Evolutionary conservation across 2,113 vertebrate genomes (phyloP).

Genomic region (Sander lucioperca): DNA sequence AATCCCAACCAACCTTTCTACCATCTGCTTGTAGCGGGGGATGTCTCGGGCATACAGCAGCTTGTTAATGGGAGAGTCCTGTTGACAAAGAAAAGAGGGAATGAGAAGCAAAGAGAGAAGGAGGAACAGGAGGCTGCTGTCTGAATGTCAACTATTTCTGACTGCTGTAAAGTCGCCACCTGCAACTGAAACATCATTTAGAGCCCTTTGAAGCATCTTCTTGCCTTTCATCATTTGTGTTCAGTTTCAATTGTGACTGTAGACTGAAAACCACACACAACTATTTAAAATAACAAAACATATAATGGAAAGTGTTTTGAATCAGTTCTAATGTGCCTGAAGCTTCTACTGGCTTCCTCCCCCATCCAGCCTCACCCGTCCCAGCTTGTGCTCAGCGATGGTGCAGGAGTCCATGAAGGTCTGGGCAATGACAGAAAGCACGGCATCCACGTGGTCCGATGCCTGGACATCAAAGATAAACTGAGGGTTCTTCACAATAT

Average conservation of each 20-base stretch:
- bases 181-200: not conserved
- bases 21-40: slow-evolving; percentile 87
- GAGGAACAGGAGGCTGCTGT: not conserved
- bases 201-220: no score
- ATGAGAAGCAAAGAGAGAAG: not conserved
- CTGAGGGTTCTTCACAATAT: slow-evolving; percentile 98
- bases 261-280: not conserved
- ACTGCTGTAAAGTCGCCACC: not conserved
- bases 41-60: slow-evolving; percentile 87
- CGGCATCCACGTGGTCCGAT: slow-evolving; percentile 94
- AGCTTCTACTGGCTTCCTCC: not conserved
- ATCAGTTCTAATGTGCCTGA: not conserved
- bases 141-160: not conserved
- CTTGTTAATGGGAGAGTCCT: slow-evolving; percentile 89
- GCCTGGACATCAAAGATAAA: slow-evolving; percentile 98
- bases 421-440: slow-evolving; percentile 95
- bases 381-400: slow-evolving; percentile 96
- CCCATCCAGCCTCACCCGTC: slow-evolving; percentile 88
- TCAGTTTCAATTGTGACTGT: not conserved
- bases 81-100: slow-evolving; percentile 3
- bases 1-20: slow-evolving; percentile 76
- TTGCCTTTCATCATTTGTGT: not conserved
- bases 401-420: slow-evolving; percentile 99
- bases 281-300: not conserved
- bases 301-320: not conserved